Evolutionary conservation across 1,140 invertebrate genomes (phyloP), one percentile per base, ranked within the genome.

Genomic region (Drosophila truncata): DNA sequence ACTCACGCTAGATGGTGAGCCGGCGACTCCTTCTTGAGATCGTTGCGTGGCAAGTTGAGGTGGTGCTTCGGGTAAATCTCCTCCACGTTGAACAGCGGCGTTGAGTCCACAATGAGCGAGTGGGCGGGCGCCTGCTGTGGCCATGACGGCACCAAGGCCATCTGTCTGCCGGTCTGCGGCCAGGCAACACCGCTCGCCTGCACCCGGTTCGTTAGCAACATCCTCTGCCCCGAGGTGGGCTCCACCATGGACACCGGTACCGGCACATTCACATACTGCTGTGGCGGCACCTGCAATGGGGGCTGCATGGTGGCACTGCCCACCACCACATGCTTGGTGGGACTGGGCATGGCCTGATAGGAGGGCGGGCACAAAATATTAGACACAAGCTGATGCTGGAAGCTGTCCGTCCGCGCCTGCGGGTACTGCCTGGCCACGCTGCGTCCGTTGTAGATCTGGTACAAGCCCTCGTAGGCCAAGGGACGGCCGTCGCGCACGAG

Each of bases 231-330:
- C 65, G 93, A 94, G 0, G 92, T 93, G 44, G 94, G 94, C 93
- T 98, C 97, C 35, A 98, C 96, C 95, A 98, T 97, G n/a, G 97
- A 97, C 6, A 98, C 97, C n/a, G 97, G 97, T 6, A 94, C 92
- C 4, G 92, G 92, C 13, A 95, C 94, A 52, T 94, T 94, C 13
- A 96, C 97, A 93, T 98, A 97, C 78, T 98, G 97, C 87, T 97
- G 97, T 44, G 96, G 95, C 91, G 96, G 96, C 78, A 93, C 92
- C 60, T 93, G 92, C 60, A 93, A 72, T 37, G 94, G 94, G 11
- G 94, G 95, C 80, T 95, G 95, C 92, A 93, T 93, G 80, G 96
- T 96, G 5, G 95, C 94, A 44, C 95, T 95, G 61, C 97, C 97
- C 35, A 98, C 97, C 23, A 98, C 97, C 27, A 98, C 96, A 88